Conservation (phyloP, 92 coral and sea anemone species). For the Epizoanthus stellaris region DNA sequence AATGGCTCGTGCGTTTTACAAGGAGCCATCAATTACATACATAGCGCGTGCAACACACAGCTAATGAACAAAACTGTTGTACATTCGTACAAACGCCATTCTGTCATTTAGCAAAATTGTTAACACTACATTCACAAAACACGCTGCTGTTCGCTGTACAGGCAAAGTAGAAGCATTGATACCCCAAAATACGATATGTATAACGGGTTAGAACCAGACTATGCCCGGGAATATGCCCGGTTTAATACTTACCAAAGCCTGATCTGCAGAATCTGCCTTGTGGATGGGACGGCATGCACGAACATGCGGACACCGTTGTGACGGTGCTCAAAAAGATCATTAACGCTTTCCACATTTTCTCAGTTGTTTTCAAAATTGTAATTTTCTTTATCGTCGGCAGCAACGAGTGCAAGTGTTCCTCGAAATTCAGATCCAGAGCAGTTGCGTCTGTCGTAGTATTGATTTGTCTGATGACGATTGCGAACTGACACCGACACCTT, state of each 20-base stretch:
- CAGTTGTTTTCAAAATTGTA: neutral
- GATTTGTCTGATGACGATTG: constrained; percentile 11
- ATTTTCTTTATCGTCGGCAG: constrained; percentile 1
- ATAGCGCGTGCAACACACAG: neutral
- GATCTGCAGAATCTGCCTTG: constrained; percentile 90
- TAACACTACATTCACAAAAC: too few relatives aligned
- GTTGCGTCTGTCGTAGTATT: neutral
- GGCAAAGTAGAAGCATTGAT: too few relatives aligned
- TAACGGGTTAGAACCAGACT: too few relatives aligned
- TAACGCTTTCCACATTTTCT: constrained; percentile 14
- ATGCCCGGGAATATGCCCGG: too few relatives aligned
- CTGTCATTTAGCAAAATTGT: neutral
- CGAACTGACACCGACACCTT: constrained; percentile 20
- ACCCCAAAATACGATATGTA: too few relatives aligned
- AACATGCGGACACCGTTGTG: constrained; percentile 61
- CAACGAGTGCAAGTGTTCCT: neutral
- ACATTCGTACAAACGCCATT: neutral
- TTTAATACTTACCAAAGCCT: constrained; percentile 94
- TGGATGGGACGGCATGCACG: constrained; percentile 91
- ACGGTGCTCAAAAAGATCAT: neutral
- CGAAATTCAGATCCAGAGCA: neutral
- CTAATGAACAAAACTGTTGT: neutral
- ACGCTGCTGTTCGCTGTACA: too few relatives aligned
- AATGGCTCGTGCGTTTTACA: neutral
- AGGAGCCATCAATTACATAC: neutral